These are phyloP conservation scores for Furcula furcula DNA, from an alignment of 2,888 invertebrate genomes.

Conservation along the genomic window DNA sequence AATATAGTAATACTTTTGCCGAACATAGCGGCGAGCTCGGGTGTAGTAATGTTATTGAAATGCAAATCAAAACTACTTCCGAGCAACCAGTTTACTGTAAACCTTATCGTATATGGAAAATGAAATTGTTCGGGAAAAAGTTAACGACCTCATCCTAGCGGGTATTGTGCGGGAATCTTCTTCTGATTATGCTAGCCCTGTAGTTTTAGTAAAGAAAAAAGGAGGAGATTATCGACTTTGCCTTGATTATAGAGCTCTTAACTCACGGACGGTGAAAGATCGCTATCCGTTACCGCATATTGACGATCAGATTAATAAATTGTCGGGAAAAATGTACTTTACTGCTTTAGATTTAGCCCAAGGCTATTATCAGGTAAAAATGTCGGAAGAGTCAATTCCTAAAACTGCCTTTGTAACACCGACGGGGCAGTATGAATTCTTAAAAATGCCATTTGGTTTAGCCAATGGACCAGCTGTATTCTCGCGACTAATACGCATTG, in stretches of 20 bases:
- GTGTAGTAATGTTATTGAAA: background rate
- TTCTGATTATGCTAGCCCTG: slow-evolving; percentile 2
- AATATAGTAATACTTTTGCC: background rate
- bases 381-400: slow-evolving; percentile 2
- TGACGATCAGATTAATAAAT: slow-evolving; percentile 3
- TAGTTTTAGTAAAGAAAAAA: slow-evolving; percentile 7
- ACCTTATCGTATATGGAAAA: slow-evolving; percentile 3
- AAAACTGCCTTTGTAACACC: slow-evolving; percentile 5
- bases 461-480: background rate
- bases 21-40: background rate
- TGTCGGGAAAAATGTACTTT: slow-evolving; percentile 2
- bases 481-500: background rate
- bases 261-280: slow-evolving; percentile 6
- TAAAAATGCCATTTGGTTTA: background rate
- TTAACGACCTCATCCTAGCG: background rate
- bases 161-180: background rate
- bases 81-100: background rate
- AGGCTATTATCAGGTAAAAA: slow-evolving; percentile 4
- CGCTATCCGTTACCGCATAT: slow-evolving; percentile 7
- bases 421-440: background rate
- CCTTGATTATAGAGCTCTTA: slow-evolving; percentile 6
- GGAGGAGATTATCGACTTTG: slow-evolving; percentile 3
- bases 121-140: slow-evolving; percentile 1
- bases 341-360: slow-evolving; percentile 4
- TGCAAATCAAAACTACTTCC: background rate